These are phyloP conservation scores for Halichondria panicea DNA, from an alignment of 37 sponge, comb jelly and placozoan genomes.

Conservation along the genomic window DNA sequence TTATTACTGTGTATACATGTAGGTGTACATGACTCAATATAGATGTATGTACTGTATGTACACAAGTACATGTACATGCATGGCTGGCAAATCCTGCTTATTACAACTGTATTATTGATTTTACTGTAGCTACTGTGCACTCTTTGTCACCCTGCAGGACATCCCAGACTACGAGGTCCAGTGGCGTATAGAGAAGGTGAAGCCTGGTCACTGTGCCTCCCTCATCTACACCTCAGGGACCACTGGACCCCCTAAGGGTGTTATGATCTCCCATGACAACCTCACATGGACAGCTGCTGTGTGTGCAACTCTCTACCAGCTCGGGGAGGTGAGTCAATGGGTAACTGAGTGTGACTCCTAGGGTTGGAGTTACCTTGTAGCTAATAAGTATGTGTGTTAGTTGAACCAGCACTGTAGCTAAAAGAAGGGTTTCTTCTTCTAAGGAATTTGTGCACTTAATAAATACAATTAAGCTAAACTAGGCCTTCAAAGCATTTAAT, in stretches of 20 bases:
- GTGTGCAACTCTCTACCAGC: slow-evolving; percentile 45
- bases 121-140: background rate
- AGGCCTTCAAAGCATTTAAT: too few species aligned
- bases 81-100: background rate
- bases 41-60: too few species aligned
- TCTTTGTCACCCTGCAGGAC: slow-evolving; percentile 48
- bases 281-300: slow-evolving; percentile 85
- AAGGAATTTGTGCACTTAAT: too few species aligned
- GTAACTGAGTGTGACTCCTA: background rate
- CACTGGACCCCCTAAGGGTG: slow-evolving; percentile 91
- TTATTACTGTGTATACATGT: too few species aligned
- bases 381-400: too few species aligned
- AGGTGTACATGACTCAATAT: too few species aligned
- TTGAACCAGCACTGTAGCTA: too few species aligned
- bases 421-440: too few species aligned
- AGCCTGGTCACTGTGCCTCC: slow-evolving; percentile 80
- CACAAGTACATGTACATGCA: too few species aligned
- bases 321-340: slow-evolving; percentile 40
- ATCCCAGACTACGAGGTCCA: slow-evolving; percentile 86
- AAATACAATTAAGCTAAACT: too few species aligned
- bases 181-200: slow-evolving; percentile 83
- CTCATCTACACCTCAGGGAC: slow-evolving; percentile 97
- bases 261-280: slow-evolving; percentile 95
- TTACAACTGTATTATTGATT: background rate
- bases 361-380: too few species aligned